Percentiles rank a stretch among this genome's conserved stretches.
Conservation (phyloP, 92 coral and sea anemone species). For the Paramuricea clavata region DNA sequence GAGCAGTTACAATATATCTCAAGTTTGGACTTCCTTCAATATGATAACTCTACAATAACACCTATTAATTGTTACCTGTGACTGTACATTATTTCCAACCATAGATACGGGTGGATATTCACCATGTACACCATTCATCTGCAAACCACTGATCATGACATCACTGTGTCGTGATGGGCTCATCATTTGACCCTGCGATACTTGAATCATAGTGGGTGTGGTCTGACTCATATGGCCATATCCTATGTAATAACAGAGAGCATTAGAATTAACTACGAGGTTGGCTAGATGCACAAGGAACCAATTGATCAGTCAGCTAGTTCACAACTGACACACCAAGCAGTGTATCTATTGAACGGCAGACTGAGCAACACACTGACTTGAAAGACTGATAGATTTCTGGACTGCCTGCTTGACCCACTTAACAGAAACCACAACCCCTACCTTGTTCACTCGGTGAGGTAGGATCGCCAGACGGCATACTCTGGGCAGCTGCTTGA, state of each 20-base stretch:
- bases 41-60: no score
- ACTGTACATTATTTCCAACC: slow-evolving; percentile 98
- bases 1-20: no score
- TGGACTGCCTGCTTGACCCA: no score
- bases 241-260: slow-evolving; percentile 4
- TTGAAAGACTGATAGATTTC: no score
- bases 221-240: slow-evolving; percentile 43
- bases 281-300: no score
- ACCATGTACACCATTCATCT: slow-evolving; percentile 95
- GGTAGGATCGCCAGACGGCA: slow-evolving; percentile 70
- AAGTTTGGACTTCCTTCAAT: no score
- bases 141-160: slow-evolving; percentile 95
- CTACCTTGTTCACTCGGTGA: slow-evolving; percentile 92
- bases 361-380: no score
- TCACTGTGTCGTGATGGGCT: slow-evolving; percentile 93
- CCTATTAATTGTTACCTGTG: slow-evolving; percentile 98
- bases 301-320: no score
- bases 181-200: slow-evolving; percentile 96
- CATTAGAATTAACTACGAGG: no score
- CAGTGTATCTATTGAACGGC: no score
- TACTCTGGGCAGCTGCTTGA: slow-evolving; percentile 76
- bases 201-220: slow-evolving; percentile 84
- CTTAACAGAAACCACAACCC: not conserved
- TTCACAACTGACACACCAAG: no score
- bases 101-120: slow-evolving; percentile 92